Percentiles rank a stretch among this genome's conserved stretches.
Evolutionary conservation across 1,140 invertebrate genomes (phyloP).

Genomic region (Eubasilissa regina): DNA sequence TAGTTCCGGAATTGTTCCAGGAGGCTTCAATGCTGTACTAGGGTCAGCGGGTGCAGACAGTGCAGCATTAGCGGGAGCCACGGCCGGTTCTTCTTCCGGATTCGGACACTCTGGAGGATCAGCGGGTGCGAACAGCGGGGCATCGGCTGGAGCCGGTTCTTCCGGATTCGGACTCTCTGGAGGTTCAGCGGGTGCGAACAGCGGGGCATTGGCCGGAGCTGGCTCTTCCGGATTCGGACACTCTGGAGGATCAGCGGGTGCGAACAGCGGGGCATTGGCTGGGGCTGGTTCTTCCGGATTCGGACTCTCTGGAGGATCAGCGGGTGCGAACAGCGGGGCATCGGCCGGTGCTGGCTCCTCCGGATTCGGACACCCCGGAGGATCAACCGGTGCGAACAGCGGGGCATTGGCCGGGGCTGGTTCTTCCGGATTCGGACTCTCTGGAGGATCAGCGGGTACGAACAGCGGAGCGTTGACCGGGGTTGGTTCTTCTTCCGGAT

Average conservation of each 20-base stretch:
- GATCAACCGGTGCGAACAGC: conserved; percentile 24
- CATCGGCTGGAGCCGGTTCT: background rate
- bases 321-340: background rate
- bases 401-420: background rate
- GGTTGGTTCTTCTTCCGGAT: background rate
- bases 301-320: too few relatives aligned
- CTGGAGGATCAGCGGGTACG: background rate
- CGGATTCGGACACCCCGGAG: background rate
- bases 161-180: background rate
- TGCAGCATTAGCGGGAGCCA: background rate
- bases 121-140: background rate
- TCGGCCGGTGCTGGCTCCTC: background rate
- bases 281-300: too few relatives aligned
- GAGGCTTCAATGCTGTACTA: background rate
- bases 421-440: background rate
- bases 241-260: too few relatives aligned
- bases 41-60: background rate
- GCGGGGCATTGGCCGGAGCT: background rate
- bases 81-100: background rate
- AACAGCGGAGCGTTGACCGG: too few relatives aligned
- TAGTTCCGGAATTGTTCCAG: conserved; percentile 10
- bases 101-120: conserved; percentile 4
- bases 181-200: background rate
- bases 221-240: too few relatives aligned
- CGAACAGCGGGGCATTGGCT: too few relatives aligned